Conservation (phyloP, 2,888 invertebrate genomes). For the Drosophila pseudotakahashii region DNA sequence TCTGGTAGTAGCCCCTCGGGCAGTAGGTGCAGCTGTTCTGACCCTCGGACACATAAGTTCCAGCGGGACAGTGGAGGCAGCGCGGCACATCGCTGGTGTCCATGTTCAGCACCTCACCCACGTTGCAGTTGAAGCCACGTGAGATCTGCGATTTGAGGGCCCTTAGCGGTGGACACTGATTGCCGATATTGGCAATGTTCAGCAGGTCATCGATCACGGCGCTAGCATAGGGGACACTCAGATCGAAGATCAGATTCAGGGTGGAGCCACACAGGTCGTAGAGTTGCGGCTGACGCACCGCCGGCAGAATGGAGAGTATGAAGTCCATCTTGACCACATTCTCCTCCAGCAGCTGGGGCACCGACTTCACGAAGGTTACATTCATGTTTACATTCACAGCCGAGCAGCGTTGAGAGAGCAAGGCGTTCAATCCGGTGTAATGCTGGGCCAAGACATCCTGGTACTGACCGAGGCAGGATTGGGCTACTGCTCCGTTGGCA, state of each 20-base stretch:
- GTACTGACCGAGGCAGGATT: constrained; percentile 93
- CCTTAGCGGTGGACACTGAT: constrained; percentile 95
- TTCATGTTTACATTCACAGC: constrained; percentile 97
- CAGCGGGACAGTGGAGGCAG: constrained; percentile 98
- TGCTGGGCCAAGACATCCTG: constrained; percentile 93
- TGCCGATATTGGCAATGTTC: constrained; percentile 95
- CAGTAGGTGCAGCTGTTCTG: constrained; percentile 96
- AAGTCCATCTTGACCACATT: constrained; percentile 96
- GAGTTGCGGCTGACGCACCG: constrained; percentile 94
- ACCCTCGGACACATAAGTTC: constrained; percentile 95
- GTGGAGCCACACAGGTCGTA: constrained; percentile 98
- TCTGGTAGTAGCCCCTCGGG: constrained; percentile 96
- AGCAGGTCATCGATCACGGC: constrained; percentile 94
- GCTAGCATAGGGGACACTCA: constrained; percentile 96
- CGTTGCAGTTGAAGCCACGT: constrained; percentile 96
- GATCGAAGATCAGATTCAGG: constrained; percentile 95
- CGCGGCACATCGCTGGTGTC: constrained; percentile 95
- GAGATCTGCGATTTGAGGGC: constrained; percentile 93
- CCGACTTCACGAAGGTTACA: constrained; percentile 93
- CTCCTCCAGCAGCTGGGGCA: constrained; percentile 92
- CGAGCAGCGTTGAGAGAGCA: constrained; percentile 95
- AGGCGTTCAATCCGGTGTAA: constrained; percentile 90
- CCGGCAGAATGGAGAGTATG: constrained; percentile 93
- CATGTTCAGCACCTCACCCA: constrained; percentile 97
- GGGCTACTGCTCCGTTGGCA: constrained; percentile 95